Base-by-base conservation (phyloP, 2,113 vertebrate species). In the Irena cyanogastra region DNA sequence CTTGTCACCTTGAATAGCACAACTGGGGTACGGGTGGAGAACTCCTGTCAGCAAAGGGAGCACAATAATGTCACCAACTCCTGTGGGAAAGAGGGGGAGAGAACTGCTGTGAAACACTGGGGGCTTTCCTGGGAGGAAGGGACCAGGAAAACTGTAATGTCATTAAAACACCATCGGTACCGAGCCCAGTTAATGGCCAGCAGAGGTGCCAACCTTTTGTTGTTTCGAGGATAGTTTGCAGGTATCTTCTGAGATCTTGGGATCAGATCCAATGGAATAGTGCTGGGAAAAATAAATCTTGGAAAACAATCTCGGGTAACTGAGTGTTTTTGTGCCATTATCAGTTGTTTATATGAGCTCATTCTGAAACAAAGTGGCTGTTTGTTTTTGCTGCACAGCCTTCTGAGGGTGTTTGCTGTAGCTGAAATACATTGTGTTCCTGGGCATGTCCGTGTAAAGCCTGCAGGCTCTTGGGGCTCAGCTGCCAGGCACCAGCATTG, bases 261-360 rank as follows among this genome's bases (percentile, higher is more conserved):
- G 33, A 31, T 74, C 54, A 39, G 64, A 92, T 63, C 52, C 22
- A 64, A 37, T 33, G 49, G 23, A 71, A 65, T 0, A 2, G 57
- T 56, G 41, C 33, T 75, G 84, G 44, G 30, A 60, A 79, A 77
- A 92, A 61, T 6, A 95, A 77, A 64, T 30, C 1, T 3, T 42
- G 27, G 37, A 77, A 86, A 88, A 35, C 45, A 39, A 7, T 88
- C 31, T 88, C 16, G 44, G n/a, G 23, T 80, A 89, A 90, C 23
- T 27, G 54, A 77, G 31, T 77, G 23, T 2, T 92, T 86, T 74
- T 92, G 54, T 79, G 68, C 47, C 19, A 2, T 92, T 94, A 94
- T 94, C 83, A 81, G 86, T 53, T 66, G 71, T 89, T 94, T 86
- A 63, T 59, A 74, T 83, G 91, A 95, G 68, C 83, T 95, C 86